Percentiles rank a stretch among this genome's conserved stretches.
phyloP scores from a whole-genome alignment of 2,888 invertebrate species.

The Drosophila barbarae region DNA sequence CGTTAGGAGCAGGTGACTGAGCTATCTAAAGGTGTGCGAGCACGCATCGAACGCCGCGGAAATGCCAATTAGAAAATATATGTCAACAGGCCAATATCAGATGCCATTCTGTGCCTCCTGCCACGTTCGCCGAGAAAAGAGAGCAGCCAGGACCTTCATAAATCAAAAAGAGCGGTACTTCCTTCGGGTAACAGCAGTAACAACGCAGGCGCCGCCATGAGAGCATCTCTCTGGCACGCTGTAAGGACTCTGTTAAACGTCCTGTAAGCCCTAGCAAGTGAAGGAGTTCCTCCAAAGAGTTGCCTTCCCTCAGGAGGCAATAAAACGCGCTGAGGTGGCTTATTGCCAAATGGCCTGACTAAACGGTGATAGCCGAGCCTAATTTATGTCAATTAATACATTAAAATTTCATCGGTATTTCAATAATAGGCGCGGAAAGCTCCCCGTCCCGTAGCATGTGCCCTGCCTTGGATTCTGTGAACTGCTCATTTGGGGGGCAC shows the following conservation, averaged over 20 bases:
- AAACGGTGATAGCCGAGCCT: conserved; percentile 41
- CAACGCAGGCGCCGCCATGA: conserved; percentile 53
- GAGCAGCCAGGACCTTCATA: conserved; percentile 22
- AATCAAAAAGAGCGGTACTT: conserved; percentile 24
- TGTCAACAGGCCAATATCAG: conserved; percentile 63
- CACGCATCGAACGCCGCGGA: conserved; percentile 46
- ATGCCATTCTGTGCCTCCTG: conserved; percentile 23
- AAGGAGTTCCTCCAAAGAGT: conserved; percentile 38
- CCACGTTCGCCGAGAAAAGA: conserved; percentile 14
- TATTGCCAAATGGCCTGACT: conserved; percentile 58
- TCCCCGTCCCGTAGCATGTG: background rate
- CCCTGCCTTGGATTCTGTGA: conserved; percentile 1
- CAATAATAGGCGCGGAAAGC: conserved; percentile 17
- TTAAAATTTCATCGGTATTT: conserved; percentile 53
- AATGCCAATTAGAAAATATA: conserved; percentile 68
- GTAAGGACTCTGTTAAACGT: conserved; percentile 46
- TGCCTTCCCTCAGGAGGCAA: conserved; percentile 45
- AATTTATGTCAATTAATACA: conserved; percentile 71
- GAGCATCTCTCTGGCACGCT: conserved; percentile 36
- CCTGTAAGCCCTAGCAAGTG: conserved; percentile 24
- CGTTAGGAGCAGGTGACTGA: conserved; percentile 1
- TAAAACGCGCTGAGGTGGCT: conserved; percentile 45
- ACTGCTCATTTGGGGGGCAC: conserved; percentile 27
- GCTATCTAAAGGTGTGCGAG: conserved; percentile 17
- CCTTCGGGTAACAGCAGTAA: conserved; percentile 34